Evolutionary conservation across 2,888 invertebrate genomes (phyloP).

Genomic region (Drosophila phalerata): DNA sequence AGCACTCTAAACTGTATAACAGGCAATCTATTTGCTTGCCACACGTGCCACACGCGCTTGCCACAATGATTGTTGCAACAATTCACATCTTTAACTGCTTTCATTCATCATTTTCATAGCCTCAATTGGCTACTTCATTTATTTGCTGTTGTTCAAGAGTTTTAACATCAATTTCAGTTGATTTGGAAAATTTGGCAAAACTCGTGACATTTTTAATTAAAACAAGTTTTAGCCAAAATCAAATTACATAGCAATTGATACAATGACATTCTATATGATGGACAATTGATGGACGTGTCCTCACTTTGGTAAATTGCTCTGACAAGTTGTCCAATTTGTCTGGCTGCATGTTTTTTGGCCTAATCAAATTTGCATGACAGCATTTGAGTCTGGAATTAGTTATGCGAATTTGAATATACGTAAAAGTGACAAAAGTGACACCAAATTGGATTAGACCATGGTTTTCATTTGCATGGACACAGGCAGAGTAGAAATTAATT

Average conservation of each 20-base stretch:
- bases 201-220: slow-evolving; percentile 34
- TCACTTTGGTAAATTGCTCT: slow-evolving; percentile 46
- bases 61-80: background rate
- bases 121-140: background rate
- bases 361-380: slow-evolving; percentile 65
- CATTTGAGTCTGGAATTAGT: slow-evolving; percentile 53
- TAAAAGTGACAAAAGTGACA: slow-evolving; percentile 25
- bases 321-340: slow-evolving; percentile 64
- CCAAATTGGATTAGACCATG: slow-evolving; percentile 22
- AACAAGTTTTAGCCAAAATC: slow-evolving; percentile 27
- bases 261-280: slow-evolving; percentile 5
- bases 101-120: background rate
- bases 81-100: background rate
- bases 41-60: slow-evolving; percentile 5
- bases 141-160: background rate
- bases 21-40: slow-evolving; percentile 8
- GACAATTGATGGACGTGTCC: slow-evolving; percentile 18
- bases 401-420: slow-evolving; percentile 40
- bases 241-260: slow-evolving; percentile 38
- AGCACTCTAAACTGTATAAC: slow-evolving; percentile 6
- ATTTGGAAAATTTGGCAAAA: background rate
- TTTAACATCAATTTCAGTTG: background rate
- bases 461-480: slow-evolving; percentile 24
- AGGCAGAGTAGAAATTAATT: background rate
- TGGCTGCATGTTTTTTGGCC: slow-evolving; percentile 43